These are phyloP conservation scores for Sternotherus odoratus DNA, from an alignment of 2,797 vertebrate genomes.

Conservation along the genomic window DNA sequence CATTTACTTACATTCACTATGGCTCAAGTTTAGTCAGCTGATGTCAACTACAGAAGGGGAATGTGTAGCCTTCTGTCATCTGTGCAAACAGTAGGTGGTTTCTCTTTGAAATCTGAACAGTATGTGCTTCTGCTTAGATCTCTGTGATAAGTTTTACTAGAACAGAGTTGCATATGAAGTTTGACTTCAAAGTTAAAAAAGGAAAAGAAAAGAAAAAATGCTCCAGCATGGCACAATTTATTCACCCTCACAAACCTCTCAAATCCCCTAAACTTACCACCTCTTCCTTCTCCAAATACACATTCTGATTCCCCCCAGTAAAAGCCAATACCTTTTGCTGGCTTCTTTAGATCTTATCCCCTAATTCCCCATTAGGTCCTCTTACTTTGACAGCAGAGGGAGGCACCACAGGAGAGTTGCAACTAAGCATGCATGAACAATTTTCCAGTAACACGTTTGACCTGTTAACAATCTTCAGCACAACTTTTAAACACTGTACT, in stretches of 20 bases:
- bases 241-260: neutral
- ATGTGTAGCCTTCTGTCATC: slow-evolving; percentile 36
- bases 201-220: neutral
- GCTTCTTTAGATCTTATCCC: neutral
- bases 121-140: neutral
- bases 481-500: neutral
- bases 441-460: neutral
- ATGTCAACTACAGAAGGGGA: slow-evolving; percentile 29
- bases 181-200: neutral
- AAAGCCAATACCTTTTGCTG: neutral
- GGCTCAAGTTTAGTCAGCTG: neutral
- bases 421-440: neutral
- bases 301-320: neutral
- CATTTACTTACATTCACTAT: neutral
- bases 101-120: neutral
- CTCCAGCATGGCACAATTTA: neutral
- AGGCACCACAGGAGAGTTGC: neutral
- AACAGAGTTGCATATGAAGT: neutral
- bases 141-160: fast-evolving
- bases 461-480: neutral
- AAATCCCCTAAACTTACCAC: neutral
- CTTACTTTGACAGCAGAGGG: neutral
- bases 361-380: too few species aligned
- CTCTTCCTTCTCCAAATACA: neutral
- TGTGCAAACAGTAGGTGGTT: neutral